Evolutionary conservation across 2,888 invertebrate genomes (phyloP), one percentile per base, ranked within the genome.

Genomic region (Augiades crinisus): DNA sequence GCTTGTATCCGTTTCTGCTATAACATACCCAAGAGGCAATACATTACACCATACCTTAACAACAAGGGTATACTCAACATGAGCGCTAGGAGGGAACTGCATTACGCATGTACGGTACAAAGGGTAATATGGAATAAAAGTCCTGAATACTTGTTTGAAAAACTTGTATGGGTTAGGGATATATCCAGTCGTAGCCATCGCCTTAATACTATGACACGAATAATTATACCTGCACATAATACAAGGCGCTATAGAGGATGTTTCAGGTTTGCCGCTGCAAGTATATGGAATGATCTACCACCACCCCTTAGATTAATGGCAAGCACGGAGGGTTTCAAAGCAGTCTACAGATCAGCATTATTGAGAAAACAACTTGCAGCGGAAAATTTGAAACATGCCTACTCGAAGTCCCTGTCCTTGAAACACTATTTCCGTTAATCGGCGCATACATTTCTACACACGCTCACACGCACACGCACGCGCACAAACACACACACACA

Each of bases 111-210:
- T n/a, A n/a, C n/a, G 5, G 12, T 30, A 10, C 30, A 30, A 3
- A 30, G 12, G 12, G 24, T 40, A 7, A 40, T 40, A 14, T 40
- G 38, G 38, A 40, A 24, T n/a, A 40, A 40, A 22, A 40, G 8
- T 4, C 38, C 24, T 3, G 14, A 40, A 2, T 40, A 40, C 5
- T 12, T 40, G 8, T 40, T 40, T 14, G 24, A 40, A 22, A 40
- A 40, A 14, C 13, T 38, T 1, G 7, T 19, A 3, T 38, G 38
- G 38, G 8, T 38, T 1, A 38, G 22, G n/a, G 21, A 40, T 24
- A 13, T 22, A 3, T 40, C 38, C 1, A 30, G 1, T 10, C 30
- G 30, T 4, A 30, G 12, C 12, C 3, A 1, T 1, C 30, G 30
- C 3, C 6, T 5, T 3, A 30, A 30, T 5, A 24, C 8, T n/a